A percentile compares a stretch with the other conserved stretches of the same genome.
phyloP scores from a whole-genome alignment of 1,140 invertebrate species.

The Penaeus indicus region DNA sequence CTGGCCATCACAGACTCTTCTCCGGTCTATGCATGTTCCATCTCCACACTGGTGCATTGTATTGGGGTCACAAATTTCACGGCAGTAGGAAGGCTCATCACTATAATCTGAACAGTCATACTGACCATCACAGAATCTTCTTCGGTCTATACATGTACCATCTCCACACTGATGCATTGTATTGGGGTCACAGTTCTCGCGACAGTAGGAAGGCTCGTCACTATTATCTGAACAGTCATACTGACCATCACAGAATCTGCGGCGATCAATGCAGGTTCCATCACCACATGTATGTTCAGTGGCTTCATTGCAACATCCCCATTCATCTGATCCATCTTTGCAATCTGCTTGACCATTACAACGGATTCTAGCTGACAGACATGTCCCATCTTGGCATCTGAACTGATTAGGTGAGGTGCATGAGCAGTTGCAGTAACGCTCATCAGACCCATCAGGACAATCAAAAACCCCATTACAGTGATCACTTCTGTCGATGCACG shows the following conservation, averaged over 20 bases:
- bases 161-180: conserved; percentile 69
- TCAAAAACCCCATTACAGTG: conserved; percentile 69
- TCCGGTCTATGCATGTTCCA: conserved; percentile 70
- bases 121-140: conserved; percentile 69
- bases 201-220: conserved; percentile 71
- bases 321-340: conserved; percentile 68
- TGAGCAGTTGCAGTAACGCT: conserved; percentile 68
- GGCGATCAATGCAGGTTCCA: conserved; percentile 70
- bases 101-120: conserved; percentile 70
- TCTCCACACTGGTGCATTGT: conserved; percentile 68
- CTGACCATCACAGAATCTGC: conserved; percentile 69
- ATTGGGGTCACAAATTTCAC: conserved; percentile 59
- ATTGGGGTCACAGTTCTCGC: conserved; percentile 61
- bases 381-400: conserved; percentile 71
- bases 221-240: conserved; percentile 70
- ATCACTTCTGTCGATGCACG: conserved; percentile 67
- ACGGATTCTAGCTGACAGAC: conserved; percentile 67
- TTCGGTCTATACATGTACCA: conserved; percentile 70
- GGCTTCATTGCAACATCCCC: conserved; percentile 67
- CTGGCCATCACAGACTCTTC: conserved; percentile 69
- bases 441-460: conserved; percentile 70
- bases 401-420: conserved; percentile 69
- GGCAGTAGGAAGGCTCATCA: conserved; percentile 71
- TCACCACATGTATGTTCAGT: conserved; percentile 68
- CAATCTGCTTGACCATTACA: conserved; percentile 68